Evolutionary conservation across 2,113 vertebrate species (phyloP).

Genomic region (Tupaia tana): DNA sequence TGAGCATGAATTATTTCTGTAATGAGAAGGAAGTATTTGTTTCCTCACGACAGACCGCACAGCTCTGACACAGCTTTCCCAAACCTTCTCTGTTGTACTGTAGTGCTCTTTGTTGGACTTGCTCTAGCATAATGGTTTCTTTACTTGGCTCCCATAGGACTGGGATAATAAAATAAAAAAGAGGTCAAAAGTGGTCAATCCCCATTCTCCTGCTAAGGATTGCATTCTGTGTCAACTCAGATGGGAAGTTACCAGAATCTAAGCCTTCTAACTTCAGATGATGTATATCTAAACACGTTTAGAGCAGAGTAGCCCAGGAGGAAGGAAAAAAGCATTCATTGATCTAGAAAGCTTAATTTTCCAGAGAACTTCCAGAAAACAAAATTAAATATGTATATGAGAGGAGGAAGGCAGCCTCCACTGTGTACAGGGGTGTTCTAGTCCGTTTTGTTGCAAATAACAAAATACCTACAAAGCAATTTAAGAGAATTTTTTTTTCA

Average conservation of each 20-base stretch:
- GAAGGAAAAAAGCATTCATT: not conserved
- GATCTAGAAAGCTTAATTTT: not conserved
- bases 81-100: constrained; percentile 3
- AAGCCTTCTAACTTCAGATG: not conserved
- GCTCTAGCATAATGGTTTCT: not conserved
- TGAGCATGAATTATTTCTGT: not conserved
- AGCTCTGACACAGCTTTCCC: not conserved
- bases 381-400: not conserved
- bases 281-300: not conserved
- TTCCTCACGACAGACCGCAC: not conserved
- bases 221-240: not conserved
- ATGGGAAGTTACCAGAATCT: not conserved
- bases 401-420: not conserved
- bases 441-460: no score
- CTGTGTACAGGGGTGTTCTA: not conserved
- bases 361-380: constrained; percentile 13
- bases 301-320: not conserved
- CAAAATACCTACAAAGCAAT: no score
- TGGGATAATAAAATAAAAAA: not conserved
- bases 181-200: not conserved
- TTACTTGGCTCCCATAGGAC: not conserved
- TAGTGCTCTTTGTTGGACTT: not conserved
- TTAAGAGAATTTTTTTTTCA: no score
- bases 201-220: constrained; percentile 29
- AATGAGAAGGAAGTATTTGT: constrained; percentile 15